phyloP scores from a whole-genome alignment of 2,113 vertebrate genomes.

The Otocyon megalotis region DNA sequence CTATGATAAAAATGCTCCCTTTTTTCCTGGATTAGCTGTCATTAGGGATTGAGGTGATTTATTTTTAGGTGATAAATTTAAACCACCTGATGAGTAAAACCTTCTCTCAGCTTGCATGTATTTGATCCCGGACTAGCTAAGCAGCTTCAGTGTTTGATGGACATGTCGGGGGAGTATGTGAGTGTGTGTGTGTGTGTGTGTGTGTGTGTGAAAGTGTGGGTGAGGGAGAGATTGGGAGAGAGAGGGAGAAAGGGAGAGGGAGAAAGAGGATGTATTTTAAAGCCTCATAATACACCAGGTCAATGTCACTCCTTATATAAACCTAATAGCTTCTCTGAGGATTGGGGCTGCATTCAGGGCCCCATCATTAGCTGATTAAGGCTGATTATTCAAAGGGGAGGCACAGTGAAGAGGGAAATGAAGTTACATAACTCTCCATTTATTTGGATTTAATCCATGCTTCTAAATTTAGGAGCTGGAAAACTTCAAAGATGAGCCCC shows the following conservation, averaged over 20 bases:
- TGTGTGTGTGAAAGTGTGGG: background rate
- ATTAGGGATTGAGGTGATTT: conserved; percentile 76
- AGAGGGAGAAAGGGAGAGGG: background rate
- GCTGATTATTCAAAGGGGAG: conserved; percentile 80
- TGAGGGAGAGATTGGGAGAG: background rate
- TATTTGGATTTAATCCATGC: conserved; percentile 65
- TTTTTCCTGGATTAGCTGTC: conserved; percentile 71
- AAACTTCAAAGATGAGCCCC: conserved; percentile 69
- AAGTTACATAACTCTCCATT: conserved; percentile 81
- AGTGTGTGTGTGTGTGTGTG: background rate
- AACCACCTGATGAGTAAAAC: conserved; percentile 63
- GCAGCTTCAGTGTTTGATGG: conserved; percentile 73
- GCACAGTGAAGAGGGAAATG: conserved; percentile 44
- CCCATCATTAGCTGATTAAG: conserved; percentile 84
- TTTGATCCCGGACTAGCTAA: conserved; percentile 76
- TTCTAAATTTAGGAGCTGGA: conserved; percentile 79
- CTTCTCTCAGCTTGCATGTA: conserved; percentile 8
- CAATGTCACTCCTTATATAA: conserved; percentile 82
- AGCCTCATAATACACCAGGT: conserved; percentile 73
- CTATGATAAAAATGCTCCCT: conserved; percentile 34
- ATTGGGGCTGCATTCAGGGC: background rate
- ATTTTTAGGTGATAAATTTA: conserved; percentile 82
- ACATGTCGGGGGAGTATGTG: background rate
- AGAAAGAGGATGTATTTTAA: conserved; percentile 7
- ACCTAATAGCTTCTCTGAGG: conserved; percentile 70